A percentile compares a stretch with the other conserved stretches of the same genome.
These are phyloP conservation scores for Miichthys miiuy DNA, from an alignment of 2,797 vertebrate genomes.

Conservation along the genomic window DNA sequence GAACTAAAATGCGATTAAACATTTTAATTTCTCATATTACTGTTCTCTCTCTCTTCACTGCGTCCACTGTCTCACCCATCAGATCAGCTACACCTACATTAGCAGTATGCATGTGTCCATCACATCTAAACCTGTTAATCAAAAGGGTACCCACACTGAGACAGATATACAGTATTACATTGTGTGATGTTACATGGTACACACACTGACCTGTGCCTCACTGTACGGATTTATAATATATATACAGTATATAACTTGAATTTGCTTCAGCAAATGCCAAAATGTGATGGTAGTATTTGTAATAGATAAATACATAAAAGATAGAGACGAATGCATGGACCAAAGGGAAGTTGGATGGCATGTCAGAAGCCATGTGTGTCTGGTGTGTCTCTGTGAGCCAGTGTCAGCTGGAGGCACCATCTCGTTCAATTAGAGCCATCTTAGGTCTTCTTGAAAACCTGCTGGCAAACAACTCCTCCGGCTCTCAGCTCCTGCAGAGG, in stretches of 20 bases:
- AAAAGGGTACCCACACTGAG: constrained; percentile 48
- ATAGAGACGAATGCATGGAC: constrained; percentile 17
- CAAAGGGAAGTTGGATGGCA: constrained; percentile 19
- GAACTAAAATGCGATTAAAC: constrained; percentile 9
- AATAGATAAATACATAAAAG: background rate
- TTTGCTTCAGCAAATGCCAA: constrained; percentile 26
- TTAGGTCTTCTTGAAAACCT: constrained; percentile 85
- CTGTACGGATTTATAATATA: background rate
- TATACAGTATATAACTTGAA: background rate
- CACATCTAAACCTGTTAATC: constrained; percentile 47
- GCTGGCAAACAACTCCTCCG: constrained; percentile 76
- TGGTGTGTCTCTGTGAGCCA: constrained; percentile 28
- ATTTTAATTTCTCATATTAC: background rate
- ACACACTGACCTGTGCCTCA: background rate
- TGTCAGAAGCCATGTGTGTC: constrained; percentile 18
- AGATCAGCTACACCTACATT: constrained; percentile 32
- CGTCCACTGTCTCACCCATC: constrained; percentile 24
- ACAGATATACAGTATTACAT: constrained; percentile 30
- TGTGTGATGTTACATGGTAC: constrained; percentile 16
- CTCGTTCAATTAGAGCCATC: background rate
- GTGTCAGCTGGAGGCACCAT: constrained; percentile 24
- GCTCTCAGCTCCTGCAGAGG: constrained; percentile 84
- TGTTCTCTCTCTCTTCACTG: constrained; percentile 3
- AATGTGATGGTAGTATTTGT: background rate
- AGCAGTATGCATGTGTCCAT: constrained; percentile 11